phyloP scores from a whole-genome alignment of 2,888 invertebrate species.

The Phortica magna region DNA sequence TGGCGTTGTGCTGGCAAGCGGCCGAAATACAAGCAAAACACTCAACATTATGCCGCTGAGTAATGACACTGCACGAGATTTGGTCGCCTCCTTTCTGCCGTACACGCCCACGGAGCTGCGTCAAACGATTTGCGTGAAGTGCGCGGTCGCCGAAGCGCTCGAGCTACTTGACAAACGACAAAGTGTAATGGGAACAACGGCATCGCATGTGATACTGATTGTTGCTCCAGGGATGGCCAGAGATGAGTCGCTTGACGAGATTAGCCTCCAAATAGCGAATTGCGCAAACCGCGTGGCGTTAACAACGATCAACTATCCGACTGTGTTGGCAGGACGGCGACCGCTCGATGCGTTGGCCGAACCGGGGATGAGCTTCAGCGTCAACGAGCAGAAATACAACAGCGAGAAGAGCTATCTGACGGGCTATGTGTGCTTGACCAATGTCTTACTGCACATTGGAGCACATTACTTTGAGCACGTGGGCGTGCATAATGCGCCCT shows the following conservation, averaged over 20 bases:
- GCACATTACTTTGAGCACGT: constrained; percentile 79
- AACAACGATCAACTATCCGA: constrained; percentile 80
- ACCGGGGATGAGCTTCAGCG: constrained; percentile 79
- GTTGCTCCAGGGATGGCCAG: constrained; percentile 80
- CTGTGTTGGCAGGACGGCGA: constrained; percentile 75
- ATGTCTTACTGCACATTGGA: constrained; percentile 79
- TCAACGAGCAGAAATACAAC: constrained; percentile 80
- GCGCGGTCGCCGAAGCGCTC: constrained; percentile 51
- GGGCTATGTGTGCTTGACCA: constrained; percentile 80
- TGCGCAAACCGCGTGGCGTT: constrained; percentile 77
- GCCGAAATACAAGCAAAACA: constrained; percentile 62
- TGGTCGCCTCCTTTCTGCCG: constrained; percentile 79
- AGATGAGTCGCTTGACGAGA: constrained; percentile 75
- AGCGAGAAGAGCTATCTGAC: constrained; percentile 79
- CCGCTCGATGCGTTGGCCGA: constrained; percentile 78
- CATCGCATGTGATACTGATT: constrained; percentile 80
- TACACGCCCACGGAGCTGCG: constrained; percentile 79
- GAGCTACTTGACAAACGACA: constrained; percentile 79
- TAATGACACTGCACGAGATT: constrained; percentile 73
- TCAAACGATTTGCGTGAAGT: constrained; percentile 78
- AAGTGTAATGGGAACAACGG: constrained; percentile 76
- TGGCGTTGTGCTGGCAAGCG: constrained; percentile 77
- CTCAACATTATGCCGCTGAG: constrained; percentile 75
- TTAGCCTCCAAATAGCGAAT: constrained; percentile 37
- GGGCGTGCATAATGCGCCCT: not conserved